These are phyloP conservation scores for Leptoclinus maculatus DNA, from an alignment of 2,797 vertebrate genomes.

Conservation along the genomic window DNA sequence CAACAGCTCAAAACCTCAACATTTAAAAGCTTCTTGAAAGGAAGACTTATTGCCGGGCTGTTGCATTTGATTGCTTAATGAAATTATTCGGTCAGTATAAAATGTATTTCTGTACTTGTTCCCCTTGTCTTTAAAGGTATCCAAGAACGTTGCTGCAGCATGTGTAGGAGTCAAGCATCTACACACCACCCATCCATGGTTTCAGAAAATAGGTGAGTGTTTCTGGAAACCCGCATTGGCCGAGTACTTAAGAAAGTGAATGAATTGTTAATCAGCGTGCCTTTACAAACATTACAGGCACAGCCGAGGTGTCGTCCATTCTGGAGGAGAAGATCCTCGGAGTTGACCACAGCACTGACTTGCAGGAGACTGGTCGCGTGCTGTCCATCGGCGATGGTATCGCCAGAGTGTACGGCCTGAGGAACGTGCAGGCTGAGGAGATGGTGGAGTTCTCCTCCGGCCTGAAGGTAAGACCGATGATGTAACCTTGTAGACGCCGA, in stretches of 20 bases:
- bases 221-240: not conserved
- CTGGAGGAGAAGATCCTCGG: conserved; percentile 96
- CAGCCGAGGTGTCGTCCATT: conserved; percentile 92
- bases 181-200: conserved; percentile 83
- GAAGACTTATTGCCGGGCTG: not conserved
- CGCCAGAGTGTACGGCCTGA: conserved; percentile 94
- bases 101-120: not conserved
- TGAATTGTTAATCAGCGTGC: not conserved
- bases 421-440: conserved; percentile 97
- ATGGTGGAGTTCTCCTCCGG: conserved; percentile 99
- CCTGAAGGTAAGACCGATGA: conserved; percentile 85
- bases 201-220: conserved; percentile 91
- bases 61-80: not conserved
- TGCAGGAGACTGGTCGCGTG: conserved; percentile 96
- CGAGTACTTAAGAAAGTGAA: not conserved
- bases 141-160: conserved; percentile 90
- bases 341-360: conserved; percentile 89
- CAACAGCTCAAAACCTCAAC: not conserved
- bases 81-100: not conserved
- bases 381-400: conserved; percentile 97
- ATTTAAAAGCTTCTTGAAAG: not conserved
- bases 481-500: not conserved
- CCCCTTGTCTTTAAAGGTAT: conserved; percentile 81
- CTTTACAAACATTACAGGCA: conserved; percentile 46
- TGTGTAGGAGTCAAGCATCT: conserved; percentile 91